Base-by-base conservation (phyloP, 2,888 invertebrate species). In the Heliconius hortense region DNA sequence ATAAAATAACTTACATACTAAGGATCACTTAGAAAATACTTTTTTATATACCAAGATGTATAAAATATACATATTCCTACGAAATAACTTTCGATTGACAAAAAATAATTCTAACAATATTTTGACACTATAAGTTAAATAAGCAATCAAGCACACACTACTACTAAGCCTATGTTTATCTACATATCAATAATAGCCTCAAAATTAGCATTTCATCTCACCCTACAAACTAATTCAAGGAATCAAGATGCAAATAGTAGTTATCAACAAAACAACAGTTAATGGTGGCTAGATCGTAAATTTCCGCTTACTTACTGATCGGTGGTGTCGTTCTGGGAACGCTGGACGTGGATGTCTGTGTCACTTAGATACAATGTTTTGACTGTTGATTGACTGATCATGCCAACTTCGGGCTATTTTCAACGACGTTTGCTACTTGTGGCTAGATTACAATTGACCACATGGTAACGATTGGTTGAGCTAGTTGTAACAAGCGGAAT, bases 341-440 rank as follows among this genome's bases (percentile, higher is more conserved):
- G 79, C 70, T 77, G 76, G 78, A 77, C 75, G 68, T 72, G 81
- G 81, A 79, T 82, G 81, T 81, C 81, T 78, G 81, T 82, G 83
- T 83, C 83, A 77, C 79, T 75, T 76, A 67, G 72, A 74, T 74
- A 82, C 81, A 81, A 81, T 92, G 92, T 92, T 92, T 88, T 92
- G 93, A 92, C 90, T 87, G 89, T 85, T 92, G 93, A 93, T 90
- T 90, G 92, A 92, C 90, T 86, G 86, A 87, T 87, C 90, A 85
- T 86, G 88, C 86, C 86, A 85, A 84, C 84, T 78, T 80, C 73
- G 73, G 31, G 79, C 82, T 84, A 84, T 84, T 83, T 78, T 82
- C 70, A 80, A 63, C 76, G 73, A 75, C 71, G 63, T 71, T 72
- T 26, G 66, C 73, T 73, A 77, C 74, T 78, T 74, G 72, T 70